These are phyloP conservation scores for Periplaneta americana DNA, from an alignment of 1,140 invertebrate genomes.

Conservation along the genomic window DNA sequence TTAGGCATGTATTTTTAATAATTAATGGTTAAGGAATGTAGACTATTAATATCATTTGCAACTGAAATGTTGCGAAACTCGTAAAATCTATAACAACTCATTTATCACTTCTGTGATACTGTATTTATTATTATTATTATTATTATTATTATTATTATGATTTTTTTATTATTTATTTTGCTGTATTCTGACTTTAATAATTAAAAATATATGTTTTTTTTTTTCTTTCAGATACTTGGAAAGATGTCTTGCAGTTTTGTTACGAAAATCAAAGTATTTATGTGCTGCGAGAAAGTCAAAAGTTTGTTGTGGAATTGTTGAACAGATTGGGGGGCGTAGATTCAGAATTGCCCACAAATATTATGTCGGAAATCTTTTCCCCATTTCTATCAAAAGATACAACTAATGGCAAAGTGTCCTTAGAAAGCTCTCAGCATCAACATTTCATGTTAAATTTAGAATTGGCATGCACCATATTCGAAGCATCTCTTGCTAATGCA, in stretches of 20 bases:
- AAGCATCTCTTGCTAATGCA: not conserved
- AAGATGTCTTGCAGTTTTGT: not conserved
- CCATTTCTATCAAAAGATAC: not conserved
- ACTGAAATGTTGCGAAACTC: not conserved
- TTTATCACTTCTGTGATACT: not conserved
- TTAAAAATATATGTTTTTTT: no score
- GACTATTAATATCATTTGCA: not conserved
- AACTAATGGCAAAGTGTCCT: not conserved
- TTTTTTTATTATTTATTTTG: not conserved
- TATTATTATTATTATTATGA: not conserved
- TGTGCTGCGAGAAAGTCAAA: slow-evolving; percentile 1
- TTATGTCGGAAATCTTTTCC: not conserved
- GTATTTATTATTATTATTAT: not conserved
- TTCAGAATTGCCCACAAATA: not conserved
- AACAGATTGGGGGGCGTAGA: not conserved
- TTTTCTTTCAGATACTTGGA: slow-evolving; percentile 5
- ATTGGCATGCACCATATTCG: not conserved
- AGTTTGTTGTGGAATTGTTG: not conserved
- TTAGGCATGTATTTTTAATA: no score
- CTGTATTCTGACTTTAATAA: not conserved
- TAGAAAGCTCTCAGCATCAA: not conserved
- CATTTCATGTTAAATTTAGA: not conserved
- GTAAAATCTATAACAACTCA: not conserved
- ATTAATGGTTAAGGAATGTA: no score
- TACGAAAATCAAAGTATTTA: slow-evolving; percentile 10